A percentile compares a stretch with the other conserved stretches of the same genome.
phyloP scores from a whole-genome alignment of 2,113 vertebrate genomes.

The Holacanthus passer region DNA sequence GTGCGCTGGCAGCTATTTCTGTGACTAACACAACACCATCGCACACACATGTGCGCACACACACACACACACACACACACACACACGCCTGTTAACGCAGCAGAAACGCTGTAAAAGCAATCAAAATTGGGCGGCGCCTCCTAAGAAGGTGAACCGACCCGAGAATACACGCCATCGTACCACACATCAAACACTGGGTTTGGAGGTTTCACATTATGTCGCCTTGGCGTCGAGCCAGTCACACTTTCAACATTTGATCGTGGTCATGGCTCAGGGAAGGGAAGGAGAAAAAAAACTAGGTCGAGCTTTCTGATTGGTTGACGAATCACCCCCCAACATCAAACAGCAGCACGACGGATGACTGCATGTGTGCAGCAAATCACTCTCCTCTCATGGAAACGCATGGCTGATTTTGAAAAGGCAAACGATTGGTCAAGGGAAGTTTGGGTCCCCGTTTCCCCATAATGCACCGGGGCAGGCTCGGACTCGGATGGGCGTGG shows the following conservation, averaged over 20 bases:
- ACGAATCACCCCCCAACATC: constrained; percentile 47
- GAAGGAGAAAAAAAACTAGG: constrained; percentile 44
- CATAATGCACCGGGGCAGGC: constrained; percentile 30
- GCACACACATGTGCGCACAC: constrained; percentile 14
- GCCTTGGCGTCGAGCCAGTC: background rate
- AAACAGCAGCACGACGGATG: constrained; percentile 19
- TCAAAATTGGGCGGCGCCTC: constrained; percentile 19
- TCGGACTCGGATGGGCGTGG: constrained; percentile 24
- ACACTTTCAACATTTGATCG: constrained; percentile 37
- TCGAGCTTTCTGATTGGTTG: constrained; percentile 63
- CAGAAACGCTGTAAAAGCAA: constrained; percentile 21
- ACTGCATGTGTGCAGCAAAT: constrained; percentile 7
- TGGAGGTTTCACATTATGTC: background rate
- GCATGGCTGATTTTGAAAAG: constrained; percentile 16
- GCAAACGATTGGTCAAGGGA: constrained; percentile 21
- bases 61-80: constrained; percentile 15
- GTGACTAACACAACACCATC: constrained; percentile 51
- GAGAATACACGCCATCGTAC: background rate
- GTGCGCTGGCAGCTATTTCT: constrained; percentile 61
- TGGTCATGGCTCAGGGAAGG: constrained; percentile 25
- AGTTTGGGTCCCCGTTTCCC: constrained; percentile 21
- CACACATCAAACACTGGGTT: background rate
- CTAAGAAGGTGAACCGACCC: background rate
- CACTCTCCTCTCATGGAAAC: background rate
- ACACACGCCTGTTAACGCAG: constrained; percentile 28